Percentiles rank a stretch among this genome's conserved stretches.
Evolutionary conservation across 2,113 vertebrate species (phyloP).

Genomic region (Falco punctatus): DNA sequence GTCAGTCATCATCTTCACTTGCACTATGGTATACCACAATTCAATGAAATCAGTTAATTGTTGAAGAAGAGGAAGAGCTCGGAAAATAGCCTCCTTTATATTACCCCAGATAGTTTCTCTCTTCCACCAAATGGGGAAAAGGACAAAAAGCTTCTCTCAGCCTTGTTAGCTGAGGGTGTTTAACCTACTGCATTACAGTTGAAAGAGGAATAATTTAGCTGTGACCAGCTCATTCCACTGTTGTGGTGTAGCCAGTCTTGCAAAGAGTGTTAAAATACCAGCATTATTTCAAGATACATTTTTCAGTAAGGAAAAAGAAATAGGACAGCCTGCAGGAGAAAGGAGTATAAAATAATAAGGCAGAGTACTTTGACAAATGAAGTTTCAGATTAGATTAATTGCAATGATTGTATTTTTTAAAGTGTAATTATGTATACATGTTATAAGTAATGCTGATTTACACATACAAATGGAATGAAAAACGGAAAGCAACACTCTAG

Average conservation of each 20-base stretch:
- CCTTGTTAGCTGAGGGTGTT: neutral
- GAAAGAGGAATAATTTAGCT: neutral
- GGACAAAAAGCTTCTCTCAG: neutral
- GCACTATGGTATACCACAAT: neutral
- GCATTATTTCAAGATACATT: neutral
- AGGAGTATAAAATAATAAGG: neutral
- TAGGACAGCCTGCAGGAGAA: neutral
- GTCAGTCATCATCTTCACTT: neutral
- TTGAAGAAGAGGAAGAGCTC: neutral
- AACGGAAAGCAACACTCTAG: neutral
- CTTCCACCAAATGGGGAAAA: neutral
- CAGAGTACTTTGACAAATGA: neutral
- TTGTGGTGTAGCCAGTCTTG: neutral
- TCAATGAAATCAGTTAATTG: neutral
- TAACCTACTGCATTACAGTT: neutral
- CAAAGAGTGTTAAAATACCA: neutral
- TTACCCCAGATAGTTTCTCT: neutral
- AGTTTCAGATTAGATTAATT: neutral
- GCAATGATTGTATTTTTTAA: neutral
- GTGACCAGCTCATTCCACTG: neutral
- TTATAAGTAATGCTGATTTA: neutral
- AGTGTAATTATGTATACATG: neutral
- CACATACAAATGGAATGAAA: neutral
- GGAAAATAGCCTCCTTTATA: neutral
- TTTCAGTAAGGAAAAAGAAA: neutral